Evolutionary conservation across 2,113 vertebrate species (phyloP).

Genomic region (Grammomys dolichurus): DNA sequence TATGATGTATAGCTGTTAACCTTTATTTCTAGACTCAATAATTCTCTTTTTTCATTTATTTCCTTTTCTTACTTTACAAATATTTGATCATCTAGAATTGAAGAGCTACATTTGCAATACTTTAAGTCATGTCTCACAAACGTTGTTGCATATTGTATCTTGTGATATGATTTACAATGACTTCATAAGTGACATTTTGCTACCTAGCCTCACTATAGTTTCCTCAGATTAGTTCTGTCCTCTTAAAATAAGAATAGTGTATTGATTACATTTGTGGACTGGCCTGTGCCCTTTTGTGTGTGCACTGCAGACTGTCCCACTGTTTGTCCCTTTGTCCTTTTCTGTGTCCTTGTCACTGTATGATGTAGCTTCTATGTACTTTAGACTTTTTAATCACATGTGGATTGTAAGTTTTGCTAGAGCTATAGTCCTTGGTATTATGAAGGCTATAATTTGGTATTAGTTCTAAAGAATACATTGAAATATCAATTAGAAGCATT

Average conservation of each 20-base stretch:
- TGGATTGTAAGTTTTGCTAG: background rate
- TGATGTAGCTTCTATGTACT: background rate
- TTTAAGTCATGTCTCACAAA: background rate
- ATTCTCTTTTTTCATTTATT: background rate
- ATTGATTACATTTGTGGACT: background rate
- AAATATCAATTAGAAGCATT: background rate
- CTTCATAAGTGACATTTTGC: background rate
- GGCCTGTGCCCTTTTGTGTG: background rate
- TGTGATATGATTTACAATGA: background rate
- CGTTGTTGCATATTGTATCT: background rate
- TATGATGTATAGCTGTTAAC: background rate
- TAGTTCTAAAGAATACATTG: conserved; percentile 24
- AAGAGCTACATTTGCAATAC: background rate
- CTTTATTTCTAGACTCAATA: background rate
- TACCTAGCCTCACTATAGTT: background rate
- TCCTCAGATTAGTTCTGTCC: background rate
- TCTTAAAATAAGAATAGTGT: conserved; percentile 3
- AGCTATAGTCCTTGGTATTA: background rate
- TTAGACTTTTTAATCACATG: background rate
- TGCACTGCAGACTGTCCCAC: background rate
- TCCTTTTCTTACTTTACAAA: background rate
- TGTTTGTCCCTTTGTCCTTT: background rate
- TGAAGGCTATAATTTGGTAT: background rate
- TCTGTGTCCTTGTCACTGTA: background rate
- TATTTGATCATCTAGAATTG: background rate